These are phyloP conservation scores for Rattus rattus DNA, from an alignment of 2,113 vertebrate species.

Conservation along the genomic window DNA sequence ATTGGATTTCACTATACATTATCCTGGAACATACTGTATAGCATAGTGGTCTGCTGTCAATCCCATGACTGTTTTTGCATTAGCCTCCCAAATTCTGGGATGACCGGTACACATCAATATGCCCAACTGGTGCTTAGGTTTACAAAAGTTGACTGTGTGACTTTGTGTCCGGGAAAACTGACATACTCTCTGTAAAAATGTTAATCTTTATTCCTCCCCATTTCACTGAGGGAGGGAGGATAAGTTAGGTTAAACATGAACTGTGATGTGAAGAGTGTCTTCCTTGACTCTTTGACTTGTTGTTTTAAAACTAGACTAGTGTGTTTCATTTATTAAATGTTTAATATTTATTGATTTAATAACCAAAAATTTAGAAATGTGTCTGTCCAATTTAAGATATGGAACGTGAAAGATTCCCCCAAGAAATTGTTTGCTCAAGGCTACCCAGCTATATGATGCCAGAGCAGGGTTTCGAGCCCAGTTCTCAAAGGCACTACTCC, in stretches of 20 bases:
- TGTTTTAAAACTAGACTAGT: not conserved
- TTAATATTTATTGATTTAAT: constrained; percentile 25
- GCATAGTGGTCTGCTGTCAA: not conserved
- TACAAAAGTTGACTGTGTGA: not conserved
- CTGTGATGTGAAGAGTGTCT: not conserved
- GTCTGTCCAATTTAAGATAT: not conserved
- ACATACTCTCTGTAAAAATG: constrained; percentile 18
- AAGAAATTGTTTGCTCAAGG: not conserved
- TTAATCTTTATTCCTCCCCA: not conserved
- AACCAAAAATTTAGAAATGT: not conserved
- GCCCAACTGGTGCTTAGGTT: not conserved
- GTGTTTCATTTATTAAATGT: not conserved
- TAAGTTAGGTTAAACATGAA: constrained; percentile 11
- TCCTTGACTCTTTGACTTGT: not conserved
- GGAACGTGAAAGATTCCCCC: not conserved
- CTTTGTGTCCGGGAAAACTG: not conserved
- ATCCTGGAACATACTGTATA: not conserved
- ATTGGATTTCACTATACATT: not conserved
- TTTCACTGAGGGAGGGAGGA: not conserved
- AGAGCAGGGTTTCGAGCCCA: constrained; percentile 1
- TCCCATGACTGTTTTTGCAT: not conserved
- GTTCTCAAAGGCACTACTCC: not conserved
- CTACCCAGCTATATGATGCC: not conserved
- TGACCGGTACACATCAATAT: not conserved
- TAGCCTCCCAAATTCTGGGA: not conserved